Percentiles rank a stretch among this genome's conserved stretches.
Conservation (phyloP, 2,797 vertebrate species). For the Pangasius larnaudii region DNA sequence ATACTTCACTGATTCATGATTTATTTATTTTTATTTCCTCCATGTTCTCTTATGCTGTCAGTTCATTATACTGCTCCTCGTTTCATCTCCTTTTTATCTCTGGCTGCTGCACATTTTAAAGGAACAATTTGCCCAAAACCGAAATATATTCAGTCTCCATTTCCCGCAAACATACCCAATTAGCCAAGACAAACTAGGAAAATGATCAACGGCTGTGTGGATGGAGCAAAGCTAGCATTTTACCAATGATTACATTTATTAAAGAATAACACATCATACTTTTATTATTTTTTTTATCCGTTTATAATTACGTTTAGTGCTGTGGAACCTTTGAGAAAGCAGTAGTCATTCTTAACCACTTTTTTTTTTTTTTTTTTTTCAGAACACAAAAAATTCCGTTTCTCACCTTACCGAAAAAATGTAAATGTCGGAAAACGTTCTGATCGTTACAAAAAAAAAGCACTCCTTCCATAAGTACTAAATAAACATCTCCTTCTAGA, state of each 20-base stretch:
- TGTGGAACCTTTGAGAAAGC: neutral
- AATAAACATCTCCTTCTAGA: neutral
- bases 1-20: neutral
- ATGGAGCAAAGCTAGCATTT: neutral
- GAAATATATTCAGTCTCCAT: neutral
- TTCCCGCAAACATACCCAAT: neutral
- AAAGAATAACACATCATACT: neutral
- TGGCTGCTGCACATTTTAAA: neutral
- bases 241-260: neutral
- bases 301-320: neutral
- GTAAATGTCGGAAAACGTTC: neutral
- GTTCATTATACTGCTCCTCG: neutral
- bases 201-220: neutral
- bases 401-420: neutral
- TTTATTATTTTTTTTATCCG: neutral
- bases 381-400: neutral
- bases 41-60: neutral
- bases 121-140: neutral
- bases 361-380: constrained; percentile 6
- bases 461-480: neutral
- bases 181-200: neutral
- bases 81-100: neutral
- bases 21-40: neutral
- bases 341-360: too few relatives aligned
- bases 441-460: neutral